Evolutionary conservation across 1,140 invertebrate genomes (phyloP).

Genomic region (Neodiprion lecontei): DNA sequence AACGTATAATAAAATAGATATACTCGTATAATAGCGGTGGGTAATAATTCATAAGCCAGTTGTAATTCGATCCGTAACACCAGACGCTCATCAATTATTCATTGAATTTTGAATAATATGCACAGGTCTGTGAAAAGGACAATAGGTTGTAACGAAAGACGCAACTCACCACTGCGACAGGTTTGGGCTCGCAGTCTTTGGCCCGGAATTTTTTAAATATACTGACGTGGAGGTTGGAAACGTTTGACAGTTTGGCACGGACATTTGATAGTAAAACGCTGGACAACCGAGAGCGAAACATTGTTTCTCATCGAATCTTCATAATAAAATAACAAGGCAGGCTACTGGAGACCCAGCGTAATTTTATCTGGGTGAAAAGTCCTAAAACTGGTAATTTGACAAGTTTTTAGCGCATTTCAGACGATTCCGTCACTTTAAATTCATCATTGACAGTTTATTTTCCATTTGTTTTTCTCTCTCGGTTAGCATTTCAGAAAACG

Average conservation of each 20-base stretch:
- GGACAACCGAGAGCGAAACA: neutral
- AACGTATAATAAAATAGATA: neutral
- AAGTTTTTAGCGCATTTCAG: no score
- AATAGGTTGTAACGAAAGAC: neutral
- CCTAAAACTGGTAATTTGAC: no score
- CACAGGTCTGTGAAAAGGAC: neutral
- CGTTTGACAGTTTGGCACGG: neutral
- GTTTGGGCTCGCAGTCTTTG: constrained; percentile 1
- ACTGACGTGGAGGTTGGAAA: constrained; percentile 6
- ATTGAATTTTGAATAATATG: neutral
- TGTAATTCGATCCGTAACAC: neutral
- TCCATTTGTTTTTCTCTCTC: no score
- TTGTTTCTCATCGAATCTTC: neutral
- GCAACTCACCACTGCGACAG: constrained; percentile 11
- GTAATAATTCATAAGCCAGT: neutral
- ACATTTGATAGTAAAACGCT: neutral
- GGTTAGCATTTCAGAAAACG: no score
- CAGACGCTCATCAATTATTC: neutral
- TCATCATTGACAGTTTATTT: no score
- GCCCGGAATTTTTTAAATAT: neutral
- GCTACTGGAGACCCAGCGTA: no score
- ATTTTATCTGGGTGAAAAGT: no score
- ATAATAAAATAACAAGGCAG: neutral
- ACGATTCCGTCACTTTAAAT: no score
- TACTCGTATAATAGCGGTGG: neutral